Percentiles rank a stretch among this genome's conserved stretches.
Conservation (phyloP, 1,140 invertebrate genomes). For the Adelges cooleyi region DNA sequence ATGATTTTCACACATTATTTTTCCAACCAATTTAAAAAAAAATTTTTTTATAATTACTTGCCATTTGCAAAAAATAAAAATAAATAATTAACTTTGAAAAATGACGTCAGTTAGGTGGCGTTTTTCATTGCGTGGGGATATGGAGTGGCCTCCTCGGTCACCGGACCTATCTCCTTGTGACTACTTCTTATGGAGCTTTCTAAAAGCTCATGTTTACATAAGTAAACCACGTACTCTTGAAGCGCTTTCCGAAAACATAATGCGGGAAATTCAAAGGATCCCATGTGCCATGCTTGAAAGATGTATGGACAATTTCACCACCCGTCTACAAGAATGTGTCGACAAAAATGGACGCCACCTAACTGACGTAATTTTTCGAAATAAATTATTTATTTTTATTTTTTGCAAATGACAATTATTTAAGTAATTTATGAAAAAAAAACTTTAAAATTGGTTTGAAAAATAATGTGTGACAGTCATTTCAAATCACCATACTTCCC, state of each 20-base stretch:
- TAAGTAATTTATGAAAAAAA: background rate
- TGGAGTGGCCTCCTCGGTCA: background rate
- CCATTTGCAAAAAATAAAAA: no score
- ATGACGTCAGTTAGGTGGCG: no score
- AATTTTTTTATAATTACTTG: no score
- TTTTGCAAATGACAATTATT: background rate
- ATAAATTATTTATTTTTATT: background rate
- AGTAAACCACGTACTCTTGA: background rate
- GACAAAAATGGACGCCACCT: background rate
- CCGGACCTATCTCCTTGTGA: background rate
- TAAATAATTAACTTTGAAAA: no score
- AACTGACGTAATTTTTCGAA: background rate
- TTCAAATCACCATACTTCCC: background rate
- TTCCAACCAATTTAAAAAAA: no score
- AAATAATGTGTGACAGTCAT: background rate
- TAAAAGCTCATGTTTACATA: background rate
- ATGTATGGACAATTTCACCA: background rate
- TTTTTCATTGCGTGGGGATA: conserved; percentile 30
- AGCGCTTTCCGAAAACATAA: background rate
- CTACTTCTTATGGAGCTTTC: background rate
- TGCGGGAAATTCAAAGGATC: background rate
- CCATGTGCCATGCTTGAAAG: background rate
- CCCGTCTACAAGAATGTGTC: background rate
- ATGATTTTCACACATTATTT: no score
- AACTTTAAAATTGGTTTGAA: background rate